A percentile compares a stretch with the other conserved stretches of the same genome.
phyloP scores from a whole-genome alignment of 2,113 vertebrate genomes.

The Chiloscyllium plagiosum region DNA sequence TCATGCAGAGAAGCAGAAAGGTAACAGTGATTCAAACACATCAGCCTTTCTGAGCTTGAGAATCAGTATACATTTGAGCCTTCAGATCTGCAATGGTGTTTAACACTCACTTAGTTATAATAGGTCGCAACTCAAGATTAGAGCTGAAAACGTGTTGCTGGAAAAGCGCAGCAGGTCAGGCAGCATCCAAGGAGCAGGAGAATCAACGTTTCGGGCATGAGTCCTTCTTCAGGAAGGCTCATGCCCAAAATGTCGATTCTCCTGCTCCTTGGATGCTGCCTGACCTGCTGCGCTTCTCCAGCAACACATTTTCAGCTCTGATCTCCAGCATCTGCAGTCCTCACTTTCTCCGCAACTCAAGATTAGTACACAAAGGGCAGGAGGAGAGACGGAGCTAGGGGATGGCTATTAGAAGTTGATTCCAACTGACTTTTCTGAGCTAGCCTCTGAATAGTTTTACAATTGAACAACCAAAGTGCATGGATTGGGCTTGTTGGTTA shows the following conservation, averaged over 20 bases:
- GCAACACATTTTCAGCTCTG: no score
- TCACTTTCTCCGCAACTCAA: no score
- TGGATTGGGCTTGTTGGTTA: neutral
- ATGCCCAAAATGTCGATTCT: no score
- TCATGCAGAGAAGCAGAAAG: neutral
- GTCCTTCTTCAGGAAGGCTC: no score
- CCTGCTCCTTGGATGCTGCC: no score
- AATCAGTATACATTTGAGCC: neutral
- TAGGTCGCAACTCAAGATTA: neutral
- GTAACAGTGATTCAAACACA: neutral
- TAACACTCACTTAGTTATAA: neutral
- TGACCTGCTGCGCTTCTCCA: no score
- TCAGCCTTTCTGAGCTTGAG: neutral
- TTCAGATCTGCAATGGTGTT: neutral
- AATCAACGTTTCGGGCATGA: no score
- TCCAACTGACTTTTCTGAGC: neutral
- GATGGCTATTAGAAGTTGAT: neutral
- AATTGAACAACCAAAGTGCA: neutral
- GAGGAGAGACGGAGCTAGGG: neutral
- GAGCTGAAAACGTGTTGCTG: no score
- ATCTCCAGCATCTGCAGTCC: no score
- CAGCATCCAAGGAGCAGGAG: no score
- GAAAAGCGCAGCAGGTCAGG: no score
- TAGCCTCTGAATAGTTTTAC: neutral
- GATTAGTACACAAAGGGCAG: neutral